A percentile compares a stretch with the other conserved stretches of the same genome.
These are phyloP conservation scores for Bradysia coprophila DNA, from an alignment of 1,140 invertebrate genomes.

Conservation along the genomic window DNA sequence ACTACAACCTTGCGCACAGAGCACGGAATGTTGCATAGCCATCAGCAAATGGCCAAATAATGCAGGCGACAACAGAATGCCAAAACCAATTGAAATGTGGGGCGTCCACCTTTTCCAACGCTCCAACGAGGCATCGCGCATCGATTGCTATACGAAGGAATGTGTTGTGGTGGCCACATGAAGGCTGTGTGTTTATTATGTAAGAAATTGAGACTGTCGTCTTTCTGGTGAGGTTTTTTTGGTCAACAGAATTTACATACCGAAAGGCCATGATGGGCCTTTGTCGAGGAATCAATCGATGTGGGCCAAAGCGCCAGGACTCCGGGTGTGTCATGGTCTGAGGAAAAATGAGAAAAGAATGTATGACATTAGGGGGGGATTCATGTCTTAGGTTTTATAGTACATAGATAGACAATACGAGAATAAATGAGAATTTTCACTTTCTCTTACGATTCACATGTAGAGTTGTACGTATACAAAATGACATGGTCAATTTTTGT, in stretches of 20 bases:
- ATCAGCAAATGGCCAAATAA: slow-evolving; percentile 56
- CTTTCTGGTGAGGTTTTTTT: background rate
- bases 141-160: slow-evolving; percentile 71
- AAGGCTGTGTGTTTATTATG: slow-evolving; percentile 41
- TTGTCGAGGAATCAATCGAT: slow-evolving; percentile 59
- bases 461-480: no score
- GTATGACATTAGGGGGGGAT: background rate
- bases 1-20: slow-evolving; percentile 66
- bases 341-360: slow-evolving; percentile 13
- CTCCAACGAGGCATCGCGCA: slow-evolving; percentile 55
- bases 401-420: slow-evolving; percentile 16
- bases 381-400: background rate
- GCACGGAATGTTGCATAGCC: slow-evolving; percentile 73
- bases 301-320: slow-evolving; percentile 58
- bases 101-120: slow-evolving; percentile 70
- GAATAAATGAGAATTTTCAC: slow-evolving; percentile 10
- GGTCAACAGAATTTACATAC: slow-evolving; percentile 28
- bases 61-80: slow-evolving; percentile 47
- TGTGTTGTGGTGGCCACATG: slow-evolving; percentile 84
- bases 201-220: slow-evolving; percentile 1
- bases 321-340: slow-evolving; percentile 45
- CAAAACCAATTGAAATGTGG: slow-evolving; percentile 53
- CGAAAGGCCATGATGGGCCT: slow-evolving; percentile 75
- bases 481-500: no score
- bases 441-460: no score